Base-by-base conservation (phyloP, 2,797 vertebrate genomes). In the Delichon dasypus region DNA sequence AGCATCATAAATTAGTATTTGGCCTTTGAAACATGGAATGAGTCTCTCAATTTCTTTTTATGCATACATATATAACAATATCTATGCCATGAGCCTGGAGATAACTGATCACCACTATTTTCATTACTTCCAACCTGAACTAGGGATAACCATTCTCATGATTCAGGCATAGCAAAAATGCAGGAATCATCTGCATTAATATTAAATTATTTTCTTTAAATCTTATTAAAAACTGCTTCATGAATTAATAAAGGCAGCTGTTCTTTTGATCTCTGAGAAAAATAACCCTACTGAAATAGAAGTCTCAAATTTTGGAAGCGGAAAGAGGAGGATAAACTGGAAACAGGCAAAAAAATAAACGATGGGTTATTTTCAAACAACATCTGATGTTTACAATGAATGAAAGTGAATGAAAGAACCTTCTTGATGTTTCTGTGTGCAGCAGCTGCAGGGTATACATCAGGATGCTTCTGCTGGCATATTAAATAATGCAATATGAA, bases 401-500 rank as follows among this genome's bases (percentile, higher is more conserved):
- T 1, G 19, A 57, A 6, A 79, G 9, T 0, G 2, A 48, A 13
- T 3, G 7, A 30, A 89, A 88, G 45, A 79, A 92, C 16, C 9
- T 64, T 47, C 21, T 36, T 55, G 11, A 3, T 3, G 8, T 17
- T 64, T 51, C 23, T 9, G 9, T 6, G 16, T 18, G 30, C 32
- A 70, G 44, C 22, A 76, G 65, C 32, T 23, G 14, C 20, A 53
- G 40, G 21, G 16, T 27, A 13, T 5, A 3, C 4, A 75, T 21
- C 18, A 58, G 7, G 6, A 36, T 1, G 5, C 1, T 3, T 51
- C 23, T 36, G 15, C 0, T 38, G n/a, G 18, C 6, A 4, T 5
- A 17, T 23, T 72, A 55, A 70, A 44, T 45, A 66, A 36, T 0
- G 7, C 22, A 58, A 0, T 9, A 32, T 4, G 9, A 78, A 64